Conservation (phyloP, 2,888 invertebrate species). For the Chrysomela aeneicollis region DNA sequence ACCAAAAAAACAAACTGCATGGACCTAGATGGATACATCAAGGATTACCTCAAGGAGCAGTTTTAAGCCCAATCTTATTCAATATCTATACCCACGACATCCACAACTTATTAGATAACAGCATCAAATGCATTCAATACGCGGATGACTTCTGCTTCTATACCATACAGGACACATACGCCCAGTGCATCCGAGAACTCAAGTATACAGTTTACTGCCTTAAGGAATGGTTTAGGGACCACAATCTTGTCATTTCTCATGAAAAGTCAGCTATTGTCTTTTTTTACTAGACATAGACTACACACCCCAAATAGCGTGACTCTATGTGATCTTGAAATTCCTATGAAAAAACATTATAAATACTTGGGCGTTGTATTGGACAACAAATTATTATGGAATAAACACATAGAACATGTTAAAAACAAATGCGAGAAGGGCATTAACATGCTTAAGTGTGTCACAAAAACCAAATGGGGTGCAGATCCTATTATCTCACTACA, state of each 20-base stretch:
- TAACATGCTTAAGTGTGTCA: neutral
- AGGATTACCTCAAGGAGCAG: neutral
- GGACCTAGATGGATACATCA: slow-evolving; percentile 1
- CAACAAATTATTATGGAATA: neutral
- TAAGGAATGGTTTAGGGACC: neutral
- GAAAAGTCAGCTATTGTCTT: neutral
- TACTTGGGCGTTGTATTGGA: neutral
- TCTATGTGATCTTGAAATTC: neutral
- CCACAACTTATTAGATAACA: neutral
- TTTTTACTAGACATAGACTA: neutral
- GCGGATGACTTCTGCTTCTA: slow-evolving; percentile 15
- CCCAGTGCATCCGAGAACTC: neutral
- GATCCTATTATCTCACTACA: neutral
- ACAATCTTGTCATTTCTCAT: neutral
- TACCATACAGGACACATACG: neutral
- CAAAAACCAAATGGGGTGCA: neutral
- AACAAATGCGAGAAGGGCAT: neutral
- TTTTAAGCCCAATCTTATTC: slow-evolving; percentile 12
- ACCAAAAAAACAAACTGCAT: slow-evolving; percentile 15
- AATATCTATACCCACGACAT: neutral
- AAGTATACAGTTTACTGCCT: slow-evolving; percentile 9
- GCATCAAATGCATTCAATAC: slow-evolving; percentile 13
- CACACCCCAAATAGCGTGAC: neutral
- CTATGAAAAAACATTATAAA: neutral
- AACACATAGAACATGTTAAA: neutral